phyloP scores from a whole-genome alignment of 2,797 vertebrate species.

The Mormyrus proboscirostris region DNA sequence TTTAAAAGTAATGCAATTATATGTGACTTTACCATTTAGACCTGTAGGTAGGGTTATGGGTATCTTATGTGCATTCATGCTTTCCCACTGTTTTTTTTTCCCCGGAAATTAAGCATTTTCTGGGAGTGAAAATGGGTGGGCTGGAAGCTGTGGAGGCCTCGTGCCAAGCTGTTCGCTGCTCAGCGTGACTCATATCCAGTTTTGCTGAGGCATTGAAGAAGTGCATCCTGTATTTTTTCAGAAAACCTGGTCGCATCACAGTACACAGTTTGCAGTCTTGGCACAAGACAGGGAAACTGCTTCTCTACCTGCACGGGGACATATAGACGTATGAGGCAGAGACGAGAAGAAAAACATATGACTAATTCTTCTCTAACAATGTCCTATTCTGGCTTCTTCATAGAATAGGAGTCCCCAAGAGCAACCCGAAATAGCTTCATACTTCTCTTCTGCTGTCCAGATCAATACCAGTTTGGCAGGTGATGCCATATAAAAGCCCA shows the following conservation, averaged over 20 bases:
- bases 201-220: conserved; percentile 20
- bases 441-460: conserved; percentile 30
- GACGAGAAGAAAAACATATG: conserved; percentile 58
- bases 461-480: conserved; percentile 58
- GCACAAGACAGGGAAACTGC: conserved; percentile 39
- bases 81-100: not conserved
- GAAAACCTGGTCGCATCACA: conserved; percentile 35
- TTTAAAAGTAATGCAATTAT: not conserved
- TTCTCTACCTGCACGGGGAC: conserved; percentile 33
- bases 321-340: conserved; percentile 37
- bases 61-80: not conserved
- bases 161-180: not conserved
- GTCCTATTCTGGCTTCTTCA: conserved; percentile 48
- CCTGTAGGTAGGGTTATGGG: not conserved
- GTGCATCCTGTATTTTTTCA: conserved; percentile 33
- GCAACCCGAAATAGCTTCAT: conserved; percentile 33
- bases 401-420: conserved; percentile 39
- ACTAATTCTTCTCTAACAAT: conserved; percentile 57
- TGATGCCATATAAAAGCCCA: conserved; percentile 44
- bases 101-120: not conserved
- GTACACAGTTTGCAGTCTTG: conserved; percentile 32
- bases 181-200: conserved; percentile 20
- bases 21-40: not conserved
- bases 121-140: not conserved
- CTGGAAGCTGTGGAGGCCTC: not conserved